Conservation (phyloP, 2,113 vertebrate genomes). For the Pholis gunnellus region DNA sequence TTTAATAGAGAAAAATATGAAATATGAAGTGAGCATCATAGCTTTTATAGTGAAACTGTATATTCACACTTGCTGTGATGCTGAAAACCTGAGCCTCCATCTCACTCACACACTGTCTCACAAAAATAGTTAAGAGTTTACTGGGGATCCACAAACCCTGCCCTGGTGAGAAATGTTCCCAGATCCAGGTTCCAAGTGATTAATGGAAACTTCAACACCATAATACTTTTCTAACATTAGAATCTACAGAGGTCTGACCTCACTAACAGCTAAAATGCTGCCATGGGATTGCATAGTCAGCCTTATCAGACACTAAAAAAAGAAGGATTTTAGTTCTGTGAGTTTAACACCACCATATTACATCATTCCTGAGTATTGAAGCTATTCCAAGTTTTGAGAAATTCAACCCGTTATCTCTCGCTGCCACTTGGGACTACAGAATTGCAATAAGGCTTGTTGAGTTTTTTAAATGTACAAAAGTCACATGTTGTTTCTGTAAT, state of each 20-base stretch:
- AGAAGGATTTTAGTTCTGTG: conserved; percentile 33
- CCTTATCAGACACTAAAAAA: conserved; percentile 57
- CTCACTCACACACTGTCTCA: no score
- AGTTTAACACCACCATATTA: conserved; percentile 47
- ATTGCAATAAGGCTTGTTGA: conserved; percentile 49
- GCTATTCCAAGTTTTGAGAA: conserved; percentile 55
- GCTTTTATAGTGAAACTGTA: no score
- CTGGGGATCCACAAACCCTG: no score
- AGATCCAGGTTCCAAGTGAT: conserved; percentile 27
- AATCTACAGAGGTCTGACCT: conserved; percentile 21
- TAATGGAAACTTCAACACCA: conserved; percentile 9
- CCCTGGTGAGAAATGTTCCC: neutral
- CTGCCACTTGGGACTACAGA: conserved; percentile 60
- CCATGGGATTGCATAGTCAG: conserved; percentile 25
- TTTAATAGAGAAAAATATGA: no score
- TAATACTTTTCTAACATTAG: conserved; percentile 14
- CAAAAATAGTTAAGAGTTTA: no score
- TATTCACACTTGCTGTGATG: no score
- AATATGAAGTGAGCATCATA: no score
- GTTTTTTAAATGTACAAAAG: conserved; percentile 50
- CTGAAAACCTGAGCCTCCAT: no score
- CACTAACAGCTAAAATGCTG: conserved; percentile 42
- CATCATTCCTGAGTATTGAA: conserved; percentile 59
- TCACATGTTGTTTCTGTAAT: conserved; percentile 56
- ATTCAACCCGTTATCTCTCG: conserved; percentile 63